Conservation (phyloP, 2,797 vertebrate species). For the Sebastes hopkinsi region DNA sequence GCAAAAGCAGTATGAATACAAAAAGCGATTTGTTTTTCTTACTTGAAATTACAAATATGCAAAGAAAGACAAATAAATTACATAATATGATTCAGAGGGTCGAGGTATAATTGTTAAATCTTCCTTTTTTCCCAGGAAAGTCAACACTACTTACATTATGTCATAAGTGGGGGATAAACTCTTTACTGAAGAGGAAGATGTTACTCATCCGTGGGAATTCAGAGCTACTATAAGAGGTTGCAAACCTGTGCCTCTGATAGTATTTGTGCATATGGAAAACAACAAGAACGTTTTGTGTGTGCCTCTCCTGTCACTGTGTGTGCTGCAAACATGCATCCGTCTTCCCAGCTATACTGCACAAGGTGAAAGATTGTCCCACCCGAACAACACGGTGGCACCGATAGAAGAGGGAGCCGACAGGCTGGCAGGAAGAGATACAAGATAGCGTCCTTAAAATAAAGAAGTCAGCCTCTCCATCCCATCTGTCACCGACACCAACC, state of each 20-base stretch:
- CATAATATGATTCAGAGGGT: not conserved
- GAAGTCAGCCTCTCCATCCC: constrained; percentile 69
- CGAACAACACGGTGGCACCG: not conserved
- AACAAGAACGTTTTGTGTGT: constrained; percentile 1
- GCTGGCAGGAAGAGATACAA: constrained; percentile 69
- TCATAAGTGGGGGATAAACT: not conserved
- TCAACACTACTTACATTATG: not conserved
- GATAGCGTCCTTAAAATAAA: constrained; percentile 71
- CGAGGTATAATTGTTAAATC: not conserved
- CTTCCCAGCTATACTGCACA: not conserved
- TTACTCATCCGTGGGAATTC: not conserved
- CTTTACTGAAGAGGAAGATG: not conserved
- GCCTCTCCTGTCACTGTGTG: constrained; percentile 13
- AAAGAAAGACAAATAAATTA: not conserved
- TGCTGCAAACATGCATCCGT: constrained; percentile 36
- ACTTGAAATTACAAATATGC: not conserved
- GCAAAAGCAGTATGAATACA: not conserved
- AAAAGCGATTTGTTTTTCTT: not conserved
- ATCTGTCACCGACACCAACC: constrained; percentile 71
- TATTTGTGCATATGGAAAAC: constrained; percentile 2
- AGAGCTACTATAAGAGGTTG: not conserved
- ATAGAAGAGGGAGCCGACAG: constrained; percentile 44
- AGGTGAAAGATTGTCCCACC: constrained; percentile 8
- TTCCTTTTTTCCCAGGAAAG: not conserved
- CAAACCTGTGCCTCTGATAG: not conserved